Conservation (phyloP, 2,113 vertebrate genomes). For the Neoarius graeffei region DNA sequence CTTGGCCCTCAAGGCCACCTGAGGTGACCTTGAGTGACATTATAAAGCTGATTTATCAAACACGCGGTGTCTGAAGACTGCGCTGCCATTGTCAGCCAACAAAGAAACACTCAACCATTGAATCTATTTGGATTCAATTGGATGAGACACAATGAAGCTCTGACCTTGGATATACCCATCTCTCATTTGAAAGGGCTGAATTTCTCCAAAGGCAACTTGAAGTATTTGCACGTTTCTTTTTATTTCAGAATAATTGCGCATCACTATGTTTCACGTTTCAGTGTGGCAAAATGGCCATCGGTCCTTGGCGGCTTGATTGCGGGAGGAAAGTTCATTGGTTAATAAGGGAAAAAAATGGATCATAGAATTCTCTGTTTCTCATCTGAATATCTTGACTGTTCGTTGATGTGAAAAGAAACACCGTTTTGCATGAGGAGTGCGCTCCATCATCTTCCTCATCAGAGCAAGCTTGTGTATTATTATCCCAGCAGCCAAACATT, state of each 20-base stretch:
- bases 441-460: constrained; percentile 15
- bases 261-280: not conserved
- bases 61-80: constrained; percentile 39
- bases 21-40: constrained; percentile 55
- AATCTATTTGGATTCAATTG: constrained; percentile 44
- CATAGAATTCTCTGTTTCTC: not conserved
- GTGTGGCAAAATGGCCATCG: constrained; percentile 2
- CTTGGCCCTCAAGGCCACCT: constrained; percentile 25
- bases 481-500: constrained; percentile 57
- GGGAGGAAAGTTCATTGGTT: constrained; percentile 5
- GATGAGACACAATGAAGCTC: constrained; percentile 49
- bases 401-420: not conserved
- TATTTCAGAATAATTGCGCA: constrained; percentile 26
- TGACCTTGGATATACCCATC: constrained; percentile 49
- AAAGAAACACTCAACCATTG: constrained; percentile 49
- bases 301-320: not conserved
- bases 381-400: not conserved
- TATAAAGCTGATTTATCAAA: constrained; percentile 53
- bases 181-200: constrained; percentile 32
- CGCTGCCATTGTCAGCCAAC: constrained; percentile 44
- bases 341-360: constrained; percentile 1
- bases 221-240: constrained; percentile 30
- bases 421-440: not conserved
- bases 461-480: constrained; percentile 23
- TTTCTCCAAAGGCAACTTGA: constrained; percentile 38